Evolutionary conservation across 2,113 vertebrate species (phyloP).

Genomic region (Podiceps cristatus): DNA sequence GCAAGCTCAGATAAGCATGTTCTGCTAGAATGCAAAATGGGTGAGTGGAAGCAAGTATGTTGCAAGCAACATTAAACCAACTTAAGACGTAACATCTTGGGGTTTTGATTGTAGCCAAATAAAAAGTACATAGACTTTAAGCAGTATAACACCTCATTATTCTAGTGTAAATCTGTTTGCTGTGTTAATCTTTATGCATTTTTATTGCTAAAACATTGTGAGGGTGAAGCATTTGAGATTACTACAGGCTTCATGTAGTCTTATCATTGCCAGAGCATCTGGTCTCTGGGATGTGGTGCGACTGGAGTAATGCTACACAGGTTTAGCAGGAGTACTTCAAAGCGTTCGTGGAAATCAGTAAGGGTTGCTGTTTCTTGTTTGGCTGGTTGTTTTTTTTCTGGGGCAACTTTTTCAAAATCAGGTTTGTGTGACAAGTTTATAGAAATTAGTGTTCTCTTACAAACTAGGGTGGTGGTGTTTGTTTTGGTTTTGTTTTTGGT

Average conservation of each 20-base stretch:
- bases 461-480: too few relatives aligned
- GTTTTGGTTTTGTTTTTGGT: too few relatives aligned
- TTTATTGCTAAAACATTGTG: background rate
- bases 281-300: background rate
- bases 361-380: background rate
- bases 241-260: background rate
- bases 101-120: background rate
- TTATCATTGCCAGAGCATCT: background rate
- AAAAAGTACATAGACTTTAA: background rate
- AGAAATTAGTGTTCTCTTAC: background rate
- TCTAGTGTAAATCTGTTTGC: background rate
- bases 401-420: background rate
- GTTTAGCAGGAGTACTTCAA: background rate
- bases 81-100: background rate
- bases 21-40: background rate
- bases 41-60: background rate
- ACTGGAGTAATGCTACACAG: background rate
- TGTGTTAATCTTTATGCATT: background rate
- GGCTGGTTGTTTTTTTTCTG: rapidly evolving
- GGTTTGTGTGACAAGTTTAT: background rate
- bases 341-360: background rate
- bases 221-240: background rate
- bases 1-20: background rate
- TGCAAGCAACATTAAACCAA: background rate
- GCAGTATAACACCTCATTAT: background rate